phyloP scores from a whole-genome alignment of 2,113 vertebrate genomes.

The Passer domesticus region DNA sequence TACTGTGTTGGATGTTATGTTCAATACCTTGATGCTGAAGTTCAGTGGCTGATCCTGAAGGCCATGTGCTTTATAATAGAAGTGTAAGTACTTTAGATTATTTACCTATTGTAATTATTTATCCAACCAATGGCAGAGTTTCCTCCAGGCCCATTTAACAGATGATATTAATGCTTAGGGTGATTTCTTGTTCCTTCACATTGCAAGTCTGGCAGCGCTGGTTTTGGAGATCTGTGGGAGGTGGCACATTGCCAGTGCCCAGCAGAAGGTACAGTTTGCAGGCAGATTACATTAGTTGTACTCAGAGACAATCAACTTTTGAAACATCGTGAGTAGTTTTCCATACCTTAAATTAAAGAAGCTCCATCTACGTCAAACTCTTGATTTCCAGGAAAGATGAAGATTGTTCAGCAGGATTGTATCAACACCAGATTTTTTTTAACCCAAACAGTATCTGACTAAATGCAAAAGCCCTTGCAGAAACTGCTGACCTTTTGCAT shows the following conservation, averaged over 20 bases:
- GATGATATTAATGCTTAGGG: neutral
- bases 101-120: neutral
- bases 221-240: neutral
- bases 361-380: constrained; percentile 67
- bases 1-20: neutral
- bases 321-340: neutral
- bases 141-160: neutral
- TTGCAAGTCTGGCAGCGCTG: neutral
- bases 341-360: constrained; percentile 21
- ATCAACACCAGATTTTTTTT: constrained; percentile 64
- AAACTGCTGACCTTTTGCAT: constrained; percentile 60
- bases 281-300: neutral
- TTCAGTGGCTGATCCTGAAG: neutral
- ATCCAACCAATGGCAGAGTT: neutral
- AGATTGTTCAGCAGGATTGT: constrained; percentile 19
- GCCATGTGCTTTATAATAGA: neutral
- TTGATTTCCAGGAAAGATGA: constrained; percentile 63
- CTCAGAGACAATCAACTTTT: neutral
- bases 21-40: neutral
- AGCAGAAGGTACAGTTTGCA: neutral
- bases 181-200: neutral
- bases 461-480: constrained; percentile 45
- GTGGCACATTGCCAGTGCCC: fast-evolving
- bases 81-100: neutral
- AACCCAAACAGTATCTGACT: constrained; percentile 63